Evolutionary conservation across 2,888 invertebrate genomes (phyloP).

Genomic region (Caenorhabditis doughertyi): DNA sequence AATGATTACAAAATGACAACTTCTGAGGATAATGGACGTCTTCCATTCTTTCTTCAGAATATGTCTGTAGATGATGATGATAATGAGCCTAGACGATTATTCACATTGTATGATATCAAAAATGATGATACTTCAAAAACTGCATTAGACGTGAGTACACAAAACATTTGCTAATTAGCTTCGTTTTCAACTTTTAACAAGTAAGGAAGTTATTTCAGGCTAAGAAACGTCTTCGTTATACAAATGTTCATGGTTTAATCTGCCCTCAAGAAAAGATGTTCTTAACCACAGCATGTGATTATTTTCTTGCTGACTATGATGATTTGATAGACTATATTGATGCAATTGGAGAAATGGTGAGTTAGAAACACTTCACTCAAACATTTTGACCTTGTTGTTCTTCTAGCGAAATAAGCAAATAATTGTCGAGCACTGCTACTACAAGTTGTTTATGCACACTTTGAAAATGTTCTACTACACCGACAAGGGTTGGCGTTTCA

Average conservation of each 20-base stretch:
- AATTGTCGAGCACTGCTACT: constrained; percentile 53
- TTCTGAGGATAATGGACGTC: not conserved
- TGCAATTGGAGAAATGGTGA: constrained; percentile 43
- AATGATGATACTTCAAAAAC: constrained; percentile 34
- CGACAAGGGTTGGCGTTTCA: constrained; percentile 52
- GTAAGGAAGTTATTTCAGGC: constrained; percentile 21
- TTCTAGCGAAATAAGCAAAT: constrained; percentile 58
- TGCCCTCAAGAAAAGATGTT: constrained; percentile 45
- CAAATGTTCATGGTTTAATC: constrained; percentile 42
- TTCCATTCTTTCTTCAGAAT: constrained; percentile 17
- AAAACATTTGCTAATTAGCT: not conserved
- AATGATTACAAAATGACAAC: not conserved
- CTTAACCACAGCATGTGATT: constrained; percentile 35
- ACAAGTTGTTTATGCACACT: constrained; percentile 55
- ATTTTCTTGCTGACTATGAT: constrained; percentile 39
- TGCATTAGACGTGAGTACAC: constrained; percentile 26
- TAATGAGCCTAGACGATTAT: constrained; percentile 20
- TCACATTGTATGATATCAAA: constrained; percentile 49
- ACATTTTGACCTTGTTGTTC: not conserved
- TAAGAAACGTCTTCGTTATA: constrained; percentile 25
- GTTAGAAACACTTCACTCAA: constrained; percentile 3
- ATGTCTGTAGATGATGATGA: constrained; percentile 25
- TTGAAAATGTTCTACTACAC: constrained; percentile 59
- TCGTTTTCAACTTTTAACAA: not conserved
- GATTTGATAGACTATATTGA: constrained; percentile 46